A percentile compares a stretch with the other conserved stretches of the same genome.
These are phyloP conservation scores for Eledona agricola DNA, from an alignment of 2,888 invertebrate species.

Conservation along the genomic window DNA sequence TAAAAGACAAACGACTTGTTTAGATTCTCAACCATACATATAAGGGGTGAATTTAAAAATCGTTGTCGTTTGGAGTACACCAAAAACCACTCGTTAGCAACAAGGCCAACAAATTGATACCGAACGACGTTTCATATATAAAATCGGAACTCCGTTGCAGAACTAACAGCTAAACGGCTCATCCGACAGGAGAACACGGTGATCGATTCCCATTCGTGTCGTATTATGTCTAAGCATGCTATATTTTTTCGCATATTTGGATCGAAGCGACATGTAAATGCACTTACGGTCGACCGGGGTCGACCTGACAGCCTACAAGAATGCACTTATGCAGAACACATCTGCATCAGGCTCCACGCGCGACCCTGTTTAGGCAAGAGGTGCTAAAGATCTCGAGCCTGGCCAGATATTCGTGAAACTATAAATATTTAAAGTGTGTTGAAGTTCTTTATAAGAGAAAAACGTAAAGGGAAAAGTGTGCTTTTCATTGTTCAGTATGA, in stretches of 20 bases:
- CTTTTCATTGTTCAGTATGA: too few species aligned
- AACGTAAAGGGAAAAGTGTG: too few species aligned
- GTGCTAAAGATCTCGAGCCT: conserved; percentile 31
- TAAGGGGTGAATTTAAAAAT: too few species aligned
- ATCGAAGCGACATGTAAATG: conserved; percentile 62
- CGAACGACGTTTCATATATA: conserved; percentile 20
- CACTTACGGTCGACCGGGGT: conserved; percentile 61
- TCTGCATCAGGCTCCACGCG: conserved; percentile 48
- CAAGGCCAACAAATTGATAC: conserved; percentile 44
- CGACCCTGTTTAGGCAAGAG: conserved; percentile 33
- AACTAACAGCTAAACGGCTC: conserved; percentile 49
- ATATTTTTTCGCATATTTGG: conserved; percentile 61
- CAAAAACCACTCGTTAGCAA: conserved; percentile 43
- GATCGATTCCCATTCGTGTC: conserved; percentile 61
- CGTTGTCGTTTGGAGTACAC: conserved; percentile 20
- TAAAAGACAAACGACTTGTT: too few species aligned
- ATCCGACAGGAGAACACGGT: conserved; percentile 55
- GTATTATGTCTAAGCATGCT: conserved; percentile 61
- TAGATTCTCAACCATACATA: too few species aligned
- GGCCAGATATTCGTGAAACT: too few species aligned
- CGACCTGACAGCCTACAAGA: conserved; percentile 60
- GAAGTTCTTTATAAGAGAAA: too few species aligned
- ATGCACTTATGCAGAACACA: conserved; percentile 59
- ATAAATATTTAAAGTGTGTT: too few species aligned
- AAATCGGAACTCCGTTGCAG: conserved; percentile 21